Evolutionary conservation across 1,140 invertebrate species (phyloP), one percentile per base, ranked within the genome.

Genomic region (Octopus bimaculoides): DNA sequence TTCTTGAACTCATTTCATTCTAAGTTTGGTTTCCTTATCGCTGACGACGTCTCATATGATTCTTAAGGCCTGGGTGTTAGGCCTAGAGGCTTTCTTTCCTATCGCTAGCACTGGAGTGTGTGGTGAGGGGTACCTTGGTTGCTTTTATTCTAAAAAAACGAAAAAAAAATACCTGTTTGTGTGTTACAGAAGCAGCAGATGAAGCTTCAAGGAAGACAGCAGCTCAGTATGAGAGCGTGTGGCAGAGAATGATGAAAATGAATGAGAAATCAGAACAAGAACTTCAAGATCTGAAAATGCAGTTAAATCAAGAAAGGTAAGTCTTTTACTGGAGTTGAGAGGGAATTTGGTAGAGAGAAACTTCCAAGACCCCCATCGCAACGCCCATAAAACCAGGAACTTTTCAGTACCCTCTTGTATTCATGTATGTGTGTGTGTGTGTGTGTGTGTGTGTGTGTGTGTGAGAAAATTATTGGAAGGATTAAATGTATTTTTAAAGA

Each of bases 181-280:
- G 75, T 54, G 80, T 89, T 86, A 71, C 89, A 95, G 95, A 96
- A 90, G 95, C 95, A 1, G 93, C 96, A 77, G 94, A 95, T 85
- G 95, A 95, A 85, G 95, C 94, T 0, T 93, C 92, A 9, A 85
- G 84, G 7, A 93, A 92, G 7, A 93, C 93, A 9, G 89, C 91
- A 81, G 92, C 90, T 81, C 90, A 92, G 78, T 91, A 92, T 85
- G 93, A 95, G 83, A 91, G 91, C 69, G 95, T 96, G 90, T 87
- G 95, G 78, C 91, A 92, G 77, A 92, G 93, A 81, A 89, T 96
- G 26, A 92, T 93, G 77, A 88, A 91, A 77, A 87, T 92, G 54
- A 93, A 93, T 84, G 90, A 92, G 20, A 92, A 91, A 79, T 87
- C 94, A 79, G 91, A 93, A 85, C 90, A 92, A 79, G 93, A 94